A percentile compares a stretch with the other conserved stretches of the same genome.
These are phyloP conservation scores for Diphyllodes magnificus DNA, from an alignment of 2,113 vertebrate species.

Conservation along the genomic window DNA sequence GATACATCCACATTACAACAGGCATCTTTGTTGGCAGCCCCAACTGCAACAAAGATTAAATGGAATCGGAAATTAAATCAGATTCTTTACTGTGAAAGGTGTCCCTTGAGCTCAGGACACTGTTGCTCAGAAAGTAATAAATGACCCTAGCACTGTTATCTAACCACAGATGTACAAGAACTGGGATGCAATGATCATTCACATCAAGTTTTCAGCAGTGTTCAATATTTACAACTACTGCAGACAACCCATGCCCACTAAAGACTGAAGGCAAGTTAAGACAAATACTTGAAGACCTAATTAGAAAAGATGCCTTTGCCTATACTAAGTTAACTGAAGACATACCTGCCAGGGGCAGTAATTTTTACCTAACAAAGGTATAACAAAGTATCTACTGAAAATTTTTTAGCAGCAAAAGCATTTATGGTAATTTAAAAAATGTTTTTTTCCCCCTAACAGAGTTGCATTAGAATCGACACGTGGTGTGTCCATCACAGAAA, in stretches of 20 bases:
- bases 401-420: not conserved
- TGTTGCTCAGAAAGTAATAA: not conserved
- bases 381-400: not conserved
- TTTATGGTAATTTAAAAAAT: not conserved
- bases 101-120: not conserved
- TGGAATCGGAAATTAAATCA: not conserved
- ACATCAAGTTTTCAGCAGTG: not conserved
- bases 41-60: not conserved
- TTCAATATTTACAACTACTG: not conserved
- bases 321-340: not conserved
- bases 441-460: not conserved
- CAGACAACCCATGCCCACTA: not conserved
- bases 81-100: not conserved
- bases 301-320: not conserved
- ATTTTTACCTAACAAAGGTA: not conserved
- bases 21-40: not conserved
- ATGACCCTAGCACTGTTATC: not conserved
- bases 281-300: not conserved
- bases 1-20: not conserved
- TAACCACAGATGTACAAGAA: not conserved
- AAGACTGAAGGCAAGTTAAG: not conserved
- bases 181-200: not conserved
- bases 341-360: not conserved
- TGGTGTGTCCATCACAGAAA: not conserved
- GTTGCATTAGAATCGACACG: not conserved